Evolutionary conservation across 2,888 invertebrate species (phyloP).

Genomic region (Limnephilus marmoratus): DNA sequence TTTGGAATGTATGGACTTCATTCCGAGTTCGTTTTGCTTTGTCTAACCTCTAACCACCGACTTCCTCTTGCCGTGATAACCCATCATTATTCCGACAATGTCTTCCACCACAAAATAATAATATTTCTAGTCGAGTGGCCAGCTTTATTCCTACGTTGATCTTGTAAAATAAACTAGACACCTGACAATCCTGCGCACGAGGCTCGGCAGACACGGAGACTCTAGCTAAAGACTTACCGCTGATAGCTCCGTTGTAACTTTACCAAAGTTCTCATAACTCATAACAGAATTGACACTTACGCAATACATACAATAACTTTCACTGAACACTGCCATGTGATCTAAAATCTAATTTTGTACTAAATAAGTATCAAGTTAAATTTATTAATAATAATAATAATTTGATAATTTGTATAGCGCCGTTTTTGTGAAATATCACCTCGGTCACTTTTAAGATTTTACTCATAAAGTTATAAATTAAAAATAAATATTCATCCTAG

Average conservation of each 20-base stretch:
- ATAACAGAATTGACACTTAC: neutral
- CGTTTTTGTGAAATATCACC: no score
- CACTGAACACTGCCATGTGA: neutral
- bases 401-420: no score
- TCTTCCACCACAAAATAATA: slow-evolving; percentile 5
- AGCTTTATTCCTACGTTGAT: neutral
- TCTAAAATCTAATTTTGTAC: neutral
- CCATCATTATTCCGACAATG: neutral
- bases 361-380: no score
- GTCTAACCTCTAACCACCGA: neutral
- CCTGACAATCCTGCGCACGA: neutral
- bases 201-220: neutral
- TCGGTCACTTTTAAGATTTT: no score
- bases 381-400: no score
- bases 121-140: neutral
- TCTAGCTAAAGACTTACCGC: neutral
- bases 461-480: no score
- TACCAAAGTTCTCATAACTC: neutral
- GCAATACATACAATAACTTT: no score
- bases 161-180: neutral
- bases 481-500: no score
- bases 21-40: neutral
- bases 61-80: slow-evolving; percentile 12
- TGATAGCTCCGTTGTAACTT: neutral
- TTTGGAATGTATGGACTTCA: no score